Evolutionary conservation across 1,140 invertebrate species (phyloP).

Genomic region (Maniola jurtina): DNA sequence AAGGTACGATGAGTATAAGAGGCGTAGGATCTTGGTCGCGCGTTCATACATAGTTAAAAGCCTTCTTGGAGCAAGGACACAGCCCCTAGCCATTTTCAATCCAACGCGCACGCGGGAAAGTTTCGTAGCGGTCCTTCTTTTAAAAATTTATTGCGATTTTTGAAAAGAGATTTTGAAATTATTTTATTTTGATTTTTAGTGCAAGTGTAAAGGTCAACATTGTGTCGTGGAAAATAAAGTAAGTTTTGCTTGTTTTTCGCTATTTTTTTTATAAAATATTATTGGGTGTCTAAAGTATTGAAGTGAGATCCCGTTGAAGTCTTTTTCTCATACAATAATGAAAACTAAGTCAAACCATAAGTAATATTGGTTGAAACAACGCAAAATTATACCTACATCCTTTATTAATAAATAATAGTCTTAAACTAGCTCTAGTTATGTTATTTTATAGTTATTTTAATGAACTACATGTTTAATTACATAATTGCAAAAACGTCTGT

Average conservation of each 20-base stretch:
- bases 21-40: constrained; percentile 57
- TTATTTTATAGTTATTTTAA: not conserved
- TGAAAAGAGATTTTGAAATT: not conserved
- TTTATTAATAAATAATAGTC: no score
- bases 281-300: not conserved
- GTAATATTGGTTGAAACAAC: no score
- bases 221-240: constrained; percentile 7
- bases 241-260: not conserved
- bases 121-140: constrained; percentile 31
- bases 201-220: not conserved
- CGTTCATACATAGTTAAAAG: constrained; percentile 66
- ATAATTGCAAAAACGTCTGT: not conserved
- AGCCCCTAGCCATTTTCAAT: constrained; percentile 68
- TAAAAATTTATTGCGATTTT: constrained; percentile 7
- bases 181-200: constrained; percentile 9
- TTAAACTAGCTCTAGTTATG: not conserved
- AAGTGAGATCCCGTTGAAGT: not conserved
- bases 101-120: constrained; percentile 54
- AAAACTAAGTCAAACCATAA: not conserved
- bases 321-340: not conserved
- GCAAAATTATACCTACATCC: no score
- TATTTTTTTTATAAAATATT: not conserved
- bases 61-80: constrained; percentile 71
- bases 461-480: not conserved
- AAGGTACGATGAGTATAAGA: constrained; percentile 67